Evolutionary conservation across 2,113 vertebrate genomes (phyloP).

Genomic region (Bubalus kerabau): DNA sequence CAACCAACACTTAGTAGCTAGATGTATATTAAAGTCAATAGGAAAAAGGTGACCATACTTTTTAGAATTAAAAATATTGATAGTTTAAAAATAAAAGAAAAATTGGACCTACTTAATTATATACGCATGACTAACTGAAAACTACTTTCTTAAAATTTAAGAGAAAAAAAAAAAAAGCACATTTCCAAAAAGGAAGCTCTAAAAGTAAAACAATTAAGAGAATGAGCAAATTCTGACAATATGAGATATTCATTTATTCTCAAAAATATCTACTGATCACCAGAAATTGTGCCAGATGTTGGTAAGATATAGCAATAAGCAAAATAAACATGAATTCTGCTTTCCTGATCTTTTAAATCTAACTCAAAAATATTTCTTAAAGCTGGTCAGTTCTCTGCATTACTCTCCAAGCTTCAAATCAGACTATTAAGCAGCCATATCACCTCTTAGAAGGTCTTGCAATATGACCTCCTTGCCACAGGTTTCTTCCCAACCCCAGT

Average conservation of each 20-base stretch:
- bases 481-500: neutral
- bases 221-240: neutral
- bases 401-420: neutral
- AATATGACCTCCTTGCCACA: neutral
- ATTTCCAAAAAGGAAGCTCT: neutral
- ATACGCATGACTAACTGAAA: neutral
- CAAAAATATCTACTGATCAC: neutral
- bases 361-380: neutral
- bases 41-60: neutral
- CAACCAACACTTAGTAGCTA: neutral
- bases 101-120: neutral
- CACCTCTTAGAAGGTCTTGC: neutral
- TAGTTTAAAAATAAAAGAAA: neutral
- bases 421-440: neutral
- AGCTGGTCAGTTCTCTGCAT: neutral
- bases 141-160: constrained; percentile 14
- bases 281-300: neutral
- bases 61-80: neutral
- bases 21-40: neutral
- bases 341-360: neutral
- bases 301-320: neutral
- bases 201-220: neutral
- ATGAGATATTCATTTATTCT: neutral
- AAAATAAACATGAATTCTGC: neutral
- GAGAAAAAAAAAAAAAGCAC: neutral